These are phyloP conservation scores for Trichomycterus rosablanca DNA, from an alignment of 2,113 vertebrate genomes.

Conservation along the genomic window DNA sequence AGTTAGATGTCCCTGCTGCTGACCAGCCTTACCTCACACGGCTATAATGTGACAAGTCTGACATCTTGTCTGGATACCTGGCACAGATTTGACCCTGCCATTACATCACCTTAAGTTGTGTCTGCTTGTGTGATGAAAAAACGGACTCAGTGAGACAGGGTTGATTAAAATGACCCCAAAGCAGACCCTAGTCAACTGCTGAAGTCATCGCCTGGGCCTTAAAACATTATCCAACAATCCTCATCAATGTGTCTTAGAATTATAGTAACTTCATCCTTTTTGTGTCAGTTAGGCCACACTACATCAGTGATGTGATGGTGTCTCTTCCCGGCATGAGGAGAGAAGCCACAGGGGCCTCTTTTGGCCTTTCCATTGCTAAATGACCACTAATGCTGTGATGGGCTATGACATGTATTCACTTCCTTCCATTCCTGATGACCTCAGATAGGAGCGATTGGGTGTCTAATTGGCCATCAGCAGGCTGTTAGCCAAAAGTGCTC, in stretches of 20 bases:
- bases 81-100: not conserved
- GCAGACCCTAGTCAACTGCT: not conserved
- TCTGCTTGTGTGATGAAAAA: slow-evolving; percentile 19
- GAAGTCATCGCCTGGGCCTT: slow-evolving; percentile 5
- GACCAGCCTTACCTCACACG: too few relatives aligned
- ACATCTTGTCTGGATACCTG: too few relatives aligned
- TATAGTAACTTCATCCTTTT: slow-evolving; percentile 19
- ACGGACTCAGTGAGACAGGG: not conserved
- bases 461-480: slow-evolving; percentile 28
- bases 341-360: slow-evolving; percentile 15
- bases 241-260: slow-evolving; percentile 17
- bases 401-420: slow-evolving; percentile 28
- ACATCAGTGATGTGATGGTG: slow-evolving; percentile 9
- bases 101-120: slow-evolving; percentile 19
- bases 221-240: slow-evolving; percentile 21
- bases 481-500: slow-evolving; percentile 34
- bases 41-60: too few relatives aligned
- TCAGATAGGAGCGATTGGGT: slow-evolving; percentile 18
- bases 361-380: slow-evolving; percentile 29
- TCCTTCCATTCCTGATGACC: slow-evolving; percentile 31
- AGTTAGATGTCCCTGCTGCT: too few relatives aligned
- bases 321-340: not conserved
- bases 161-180: slow-evolving; percentile 22
- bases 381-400: slow-evolving; percentile 29
- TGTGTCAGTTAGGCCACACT: not conserved